These are phyloP conservation scores for Galerucella pusilla DNA, from an alignment of 2,888 invertebrate species.

Conservation along the genomic window DNA sequence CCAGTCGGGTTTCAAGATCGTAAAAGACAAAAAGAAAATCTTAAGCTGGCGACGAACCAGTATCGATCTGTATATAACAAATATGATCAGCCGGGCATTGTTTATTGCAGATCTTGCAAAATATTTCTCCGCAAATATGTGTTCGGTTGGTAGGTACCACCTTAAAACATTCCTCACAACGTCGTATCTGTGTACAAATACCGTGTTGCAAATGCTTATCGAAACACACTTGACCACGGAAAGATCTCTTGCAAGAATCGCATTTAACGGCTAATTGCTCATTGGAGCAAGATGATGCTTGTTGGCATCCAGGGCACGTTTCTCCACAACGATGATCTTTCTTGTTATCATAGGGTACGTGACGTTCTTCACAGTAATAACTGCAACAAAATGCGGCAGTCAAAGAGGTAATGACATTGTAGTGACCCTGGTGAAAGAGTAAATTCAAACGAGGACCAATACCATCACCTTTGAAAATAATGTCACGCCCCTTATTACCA, in stretches of 20 bases:
- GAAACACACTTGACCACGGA: constrained; percentile 32
- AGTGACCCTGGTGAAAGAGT: constrained; percentile 45
- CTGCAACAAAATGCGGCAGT: constrained; percentile 47
- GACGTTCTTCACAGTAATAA: constrained; percentile 50
- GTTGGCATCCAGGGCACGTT: constrained; percentile 22
- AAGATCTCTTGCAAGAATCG: constrained; percentile 32
- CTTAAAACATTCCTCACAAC: constrained; percentile 34
- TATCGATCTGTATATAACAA: constrained; percentile 38
- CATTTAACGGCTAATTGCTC: constrained; percentile 24
- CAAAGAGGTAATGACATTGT: constrained; percentile 48
- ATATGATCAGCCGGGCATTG: constrained; percentile 25
- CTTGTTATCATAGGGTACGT: constrained; percentile 42
- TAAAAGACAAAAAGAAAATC: constrained; percentile 44
- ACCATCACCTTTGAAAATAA: constrained; percentile 32
- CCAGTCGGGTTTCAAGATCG: constrained; percentile 45
- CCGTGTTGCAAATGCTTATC: constrained; percentile 28
- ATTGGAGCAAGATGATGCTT: constrained; percentile 31
- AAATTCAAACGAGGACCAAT: constrained; percentile 43
- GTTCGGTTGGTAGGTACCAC: neutral
- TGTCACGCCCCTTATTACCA: constrained; percentile 32
- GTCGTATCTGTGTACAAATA: constrained; percentile 20
- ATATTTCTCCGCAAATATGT: constrained; percentile 29
- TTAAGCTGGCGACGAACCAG: constrained; percentile 18
- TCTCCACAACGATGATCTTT: constrained; percentile 26
- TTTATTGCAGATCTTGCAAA: constrained; percentile 36